Percentiles rank a stretch among this genome's conserved stretches.
Conservation (phyloP, 2,888 invertebrate species). For the Spialia ferax region DNA sequence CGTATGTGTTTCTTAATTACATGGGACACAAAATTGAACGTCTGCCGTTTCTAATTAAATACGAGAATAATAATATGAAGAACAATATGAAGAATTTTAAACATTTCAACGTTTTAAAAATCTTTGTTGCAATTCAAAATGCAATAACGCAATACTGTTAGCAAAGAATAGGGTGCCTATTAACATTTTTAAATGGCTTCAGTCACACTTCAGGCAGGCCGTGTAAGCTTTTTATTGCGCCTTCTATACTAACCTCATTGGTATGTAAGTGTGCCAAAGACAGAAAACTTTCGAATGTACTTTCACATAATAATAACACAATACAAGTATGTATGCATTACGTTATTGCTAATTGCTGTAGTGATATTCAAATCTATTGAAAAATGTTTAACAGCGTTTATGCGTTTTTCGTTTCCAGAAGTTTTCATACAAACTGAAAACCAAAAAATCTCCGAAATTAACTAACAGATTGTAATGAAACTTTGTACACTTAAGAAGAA, state of each 20-base stretch:
- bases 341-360: neutral
- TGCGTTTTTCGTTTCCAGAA: too few species aligned
- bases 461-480: too few species aligned
- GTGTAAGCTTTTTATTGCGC: constrained; percentile 32
- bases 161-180: constrained; percentile 6
- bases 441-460: too few species aligned
- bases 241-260: constrained; percentile 29
- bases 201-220: constrained; percentile 31
- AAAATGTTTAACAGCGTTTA: neutral
- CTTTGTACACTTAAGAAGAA: too few species aligned
- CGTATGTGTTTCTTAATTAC: too few species aligned
- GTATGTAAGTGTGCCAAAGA: constrained; percentile 61
- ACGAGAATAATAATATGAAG: too few species aligned
- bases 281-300: constrained; percentile 62
- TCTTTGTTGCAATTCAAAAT: constrained; percentile 24
- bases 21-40: too few species aligned
- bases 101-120: neutral
- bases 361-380: neutral
- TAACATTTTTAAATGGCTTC: constrained; percentile 16
- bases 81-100: too few species aligned
- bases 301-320: constrained; percentile 29
- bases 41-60: too few species aligned
- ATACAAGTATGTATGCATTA: neutral
- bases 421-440: too few species aligned
- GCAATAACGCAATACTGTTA: constrained; percentile 19